Conservation (phyloP, 2,888 invertebrate species). For the Agrochola lota region DNA sequence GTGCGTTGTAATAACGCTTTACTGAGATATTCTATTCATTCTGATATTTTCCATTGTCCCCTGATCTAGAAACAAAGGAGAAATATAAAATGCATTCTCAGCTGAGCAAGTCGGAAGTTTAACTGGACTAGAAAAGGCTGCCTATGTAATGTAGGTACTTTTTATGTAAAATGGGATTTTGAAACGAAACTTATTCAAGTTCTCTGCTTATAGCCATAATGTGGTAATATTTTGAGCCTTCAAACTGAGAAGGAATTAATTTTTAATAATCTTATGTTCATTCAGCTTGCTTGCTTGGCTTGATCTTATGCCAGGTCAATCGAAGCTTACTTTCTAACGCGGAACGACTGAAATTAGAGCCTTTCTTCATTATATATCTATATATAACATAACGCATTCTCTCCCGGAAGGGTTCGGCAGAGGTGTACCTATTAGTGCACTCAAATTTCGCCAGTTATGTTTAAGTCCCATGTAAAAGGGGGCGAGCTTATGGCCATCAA, state of each 20-base stretch:
- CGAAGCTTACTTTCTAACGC: too few relatives aligned
- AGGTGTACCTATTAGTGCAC: background rate
- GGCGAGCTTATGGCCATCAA: background rate
- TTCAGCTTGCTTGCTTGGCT: background rate
- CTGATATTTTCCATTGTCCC: conserved; percentile 31
- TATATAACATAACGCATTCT: background rate
- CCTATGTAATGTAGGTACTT: background rate
- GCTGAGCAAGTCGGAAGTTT: background rate
- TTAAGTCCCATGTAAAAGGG: background rate
- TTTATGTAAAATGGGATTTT: background rate
- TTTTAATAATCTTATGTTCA: background rate
- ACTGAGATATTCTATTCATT: conserved; percentile 31
- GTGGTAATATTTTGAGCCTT: background rate
- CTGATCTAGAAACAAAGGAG: conserved; percentile 23
- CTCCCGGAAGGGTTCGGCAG: background rate
- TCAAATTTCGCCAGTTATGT: background rate
- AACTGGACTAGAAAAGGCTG: background rate
- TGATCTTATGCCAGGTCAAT: background rate
- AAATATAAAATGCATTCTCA: conserved; percentile 33
- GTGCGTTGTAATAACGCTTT: conserved; percentile 6
- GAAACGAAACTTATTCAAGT: background rate
- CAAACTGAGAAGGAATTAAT: background rate
- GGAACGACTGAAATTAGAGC: too few relatives aligned
- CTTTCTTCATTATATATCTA: too few relatives aligned
- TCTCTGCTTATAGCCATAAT: background rate